Conservation (phyloP, 2,113 vertebrate species). For the Hassar affinis region DNA sequence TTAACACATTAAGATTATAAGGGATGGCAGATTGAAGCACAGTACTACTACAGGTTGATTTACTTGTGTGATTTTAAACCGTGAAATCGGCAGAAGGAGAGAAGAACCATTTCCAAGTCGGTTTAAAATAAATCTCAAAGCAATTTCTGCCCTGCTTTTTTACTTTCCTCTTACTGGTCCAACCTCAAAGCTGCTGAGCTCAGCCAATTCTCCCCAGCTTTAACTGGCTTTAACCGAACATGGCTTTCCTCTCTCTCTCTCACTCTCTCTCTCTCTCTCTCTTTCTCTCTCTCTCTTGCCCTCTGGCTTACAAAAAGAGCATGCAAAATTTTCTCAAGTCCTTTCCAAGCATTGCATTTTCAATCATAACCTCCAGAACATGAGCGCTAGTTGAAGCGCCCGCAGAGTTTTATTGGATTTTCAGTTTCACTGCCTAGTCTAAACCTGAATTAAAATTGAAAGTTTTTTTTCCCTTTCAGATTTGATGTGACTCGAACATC, state of each 20-base stretch:
- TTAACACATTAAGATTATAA: slow-evolving; percentile 21
- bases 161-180: slow-evolving; percentile 54
- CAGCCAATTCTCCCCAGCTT: slow-evolving; percentile 58
- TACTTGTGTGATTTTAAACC: slow-evolving; percentile 33
- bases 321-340: slow-evolving; percentile 11
- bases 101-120: slow-evolving; percentile 54
- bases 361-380: slow-evolving; percentile 28
- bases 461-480: not conserved
- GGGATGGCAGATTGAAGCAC: slow-evolving; percentile 22
- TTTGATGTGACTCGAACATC: not conserved
- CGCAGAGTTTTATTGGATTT: slow-evolving; percentile 33
- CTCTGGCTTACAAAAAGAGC: slow-evolving; percentile 25
- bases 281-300: slow-evolving; percentile 7
- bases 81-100: slow-evolving; percentile 35
- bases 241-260: not conserved
- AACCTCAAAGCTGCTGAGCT: slow-evolving; percentile 64
- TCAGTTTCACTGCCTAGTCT: not conserved
- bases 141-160: slow-evolving; percentile 48
- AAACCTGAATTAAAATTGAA: not conserved
- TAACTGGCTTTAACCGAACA: slow-evolving; percentile 52
- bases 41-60: not conserved
- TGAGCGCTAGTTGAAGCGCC: slow-evolving; percentile 21
- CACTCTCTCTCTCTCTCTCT: not conserved
- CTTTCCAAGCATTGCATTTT: slow-evolving; percentile 34
- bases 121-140: slow-evolving; percentile 62